These are phyloP conservation scores for Thymelicus sylvestris DNA, from an alignment of 2,888 invertebrate species.

Conservation along the genomic window DNA sequence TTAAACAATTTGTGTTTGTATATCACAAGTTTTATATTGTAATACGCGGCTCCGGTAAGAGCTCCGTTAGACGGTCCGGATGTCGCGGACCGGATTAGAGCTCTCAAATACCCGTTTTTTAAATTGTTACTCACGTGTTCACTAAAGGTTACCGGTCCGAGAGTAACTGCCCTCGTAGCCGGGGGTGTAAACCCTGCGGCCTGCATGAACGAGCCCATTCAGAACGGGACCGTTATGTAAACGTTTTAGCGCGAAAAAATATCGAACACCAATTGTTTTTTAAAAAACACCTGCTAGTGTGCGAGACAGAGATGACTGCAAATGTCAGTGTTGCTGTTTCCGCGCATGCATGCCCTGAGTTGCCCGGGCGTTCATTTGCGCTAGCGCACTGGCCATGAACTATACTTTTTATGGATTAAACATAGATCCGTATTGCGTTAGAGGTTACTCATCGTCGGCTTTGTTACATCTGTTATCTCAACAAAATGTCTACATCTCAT, in stretches of 20 bases:
- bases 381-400: conserved; percentile 63
- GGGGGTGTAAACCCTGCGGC: conserved; percentile 58
- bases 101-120: conserved; percentile 52
- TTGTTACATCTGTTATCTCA: conserved; percentile 58
- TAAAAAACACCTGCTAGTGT: conserved; percentile 66
- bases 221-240: conserved; percentile 64
- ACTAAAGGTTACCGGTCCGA: conserved; percentile 53
- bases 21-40: conserved; percentile 58
- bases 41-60: conserved; percentile 47
- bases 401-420: conserved; percentile 71
- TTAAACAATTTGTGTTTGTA: conserved; percentile 76
- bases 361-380: conserved; percentile 46
- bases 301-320: conserved; percentile 43
- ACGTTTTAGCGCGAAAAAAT: conserved; percentile 66
- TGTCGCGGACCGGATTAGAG: conserved; percentile 66
- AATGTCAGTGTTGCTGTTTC: conserved; percentile 73
- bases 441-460: conserved; percentile 60
- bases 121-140: conserved; percentile 38
- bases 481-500: conserved; percentile 55
- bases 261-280: conserved; percentile 46
- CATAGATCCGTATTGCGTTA: conserved; percentile 69
- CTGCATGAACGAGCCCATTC: conserved; percentile 65
- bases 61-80: conserved; percentile 68
- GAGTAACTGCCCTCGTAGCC: conserved; percentile 54
- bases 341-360: conserved; percentile 52